Evolutionary conservation across 2,797 vertebrate genomes (phyloP), one percentile per base, ranked within the genome.

Genomic region (Poecile montanus): DNA sequence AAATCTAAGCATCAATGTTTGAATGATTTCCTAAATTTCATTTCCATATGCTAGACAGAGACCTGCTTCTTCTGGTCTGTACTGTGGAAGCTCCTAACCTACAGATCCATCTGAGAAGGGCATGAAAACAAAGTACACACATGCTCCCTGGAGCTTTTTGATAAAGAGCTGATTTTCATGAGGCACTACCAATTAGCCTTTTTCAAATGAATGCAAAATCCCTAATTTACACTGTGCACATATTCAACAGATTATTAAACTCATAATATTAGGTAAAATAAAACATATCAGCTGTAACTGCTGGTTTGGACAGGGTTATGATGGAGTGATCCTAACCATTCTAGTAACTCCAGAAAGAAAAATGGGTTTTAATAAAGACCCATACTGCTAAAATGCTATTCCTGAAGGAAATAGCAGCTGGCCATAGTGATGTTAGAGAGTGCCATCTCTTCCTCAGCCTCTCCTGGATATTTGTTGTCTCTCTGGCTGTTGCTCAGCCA

Each of bases 1-100:
- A 93, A 85, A 89, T 70, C 70, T 25, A 91, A 82, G 68, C 86
- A 63, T 71, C 22, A 26, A 34, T 78, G 29, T 48, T 56, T 51
- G 56, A 95, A 91, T 32, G 16, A 65, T 66, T 74, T 66, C 94
- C 88, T 63, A 75, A 65, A 89, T 67, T 84, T 91, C 62, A 90
- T 83, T 93, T 94, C 93, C 91, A 88, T 40, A 65, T 17, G 72
- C 78, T 54, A 78, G 44, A 80, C 61, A 89, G 71, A 85, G 34
- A 75, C 67, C 73, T 66, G 53, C 79, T 85, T 40, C 87, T 85
- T 71, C 91, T 82, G 34, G 77, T 83, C 87, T 67, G 38, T 44
- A 23, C 45, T 27, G n/a, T 30, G 81, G 77, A 92, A 95, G 58
- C 73, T 82, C 83, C 78, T 91, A 79, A 42, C 56, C 42, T 71